phyloP scores from a whole-genome alignment of 2,113 vertebrate species.

The Crocuta crocuta region DNA sequence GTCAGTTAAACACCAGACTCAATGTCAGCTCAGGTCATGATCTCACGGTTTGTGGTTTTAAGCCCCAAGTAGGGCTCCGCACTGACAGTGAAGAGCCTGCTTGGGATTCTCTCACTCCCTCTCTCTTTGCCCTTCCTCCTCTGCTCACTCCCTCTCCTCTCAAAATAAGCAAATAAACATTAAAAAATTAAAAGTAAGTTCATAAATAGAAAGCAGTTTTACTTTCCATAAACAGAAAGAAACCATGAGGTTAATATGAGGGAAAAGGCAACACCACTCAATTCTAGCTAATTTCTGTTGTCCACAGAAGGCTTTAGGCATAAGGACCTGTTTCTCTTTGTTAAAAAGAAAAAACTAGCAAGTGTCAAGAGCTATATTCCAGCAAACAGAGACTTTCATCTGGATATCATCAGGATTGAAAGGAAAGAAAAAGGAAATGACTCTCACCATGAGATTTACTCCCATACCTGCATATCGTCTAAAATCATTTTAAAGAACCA shows the following conservation, averaged over 20 bases:
- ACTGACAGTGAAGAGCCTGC: no score
- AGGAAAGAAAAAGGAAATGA: neutral
- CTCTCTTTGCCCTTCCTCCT: no score
- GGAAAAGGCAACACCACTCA: neutral
- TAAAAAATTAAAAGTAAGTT: neutral
- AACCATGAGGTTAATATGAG: neutral
- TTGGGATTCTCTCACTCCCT: no score
- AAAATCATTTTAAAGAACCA: neutral
- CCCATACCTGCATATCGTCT: neutral
- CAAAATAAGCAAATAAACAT: no score
- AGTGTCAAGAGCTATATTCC: neutral
- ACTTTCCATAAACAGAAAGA: constrained; percentile 38
- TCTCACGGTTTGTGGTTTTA: no score
- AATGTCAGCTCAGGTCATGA: no score
- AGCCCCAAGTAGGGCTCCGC: no score
- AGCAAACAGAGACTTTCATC: neutral
- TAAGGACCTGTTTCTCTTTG: neutral
- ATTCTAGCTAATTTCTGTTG: neutral
- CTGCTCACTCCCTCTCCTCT: no score
- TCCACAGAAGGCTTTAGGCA: neutral
- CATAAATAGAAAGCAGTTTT: constrained; percentile 46
- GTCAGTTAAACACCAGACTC: no score
- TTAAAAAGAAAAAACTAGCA: neutral
- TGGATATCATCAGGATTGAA: neutral
- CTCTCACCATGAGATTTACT: neutral